Base-by-base conservation (phyloP, 2,113 vertebrate species). In the Megaceryle maxima region DNA sequence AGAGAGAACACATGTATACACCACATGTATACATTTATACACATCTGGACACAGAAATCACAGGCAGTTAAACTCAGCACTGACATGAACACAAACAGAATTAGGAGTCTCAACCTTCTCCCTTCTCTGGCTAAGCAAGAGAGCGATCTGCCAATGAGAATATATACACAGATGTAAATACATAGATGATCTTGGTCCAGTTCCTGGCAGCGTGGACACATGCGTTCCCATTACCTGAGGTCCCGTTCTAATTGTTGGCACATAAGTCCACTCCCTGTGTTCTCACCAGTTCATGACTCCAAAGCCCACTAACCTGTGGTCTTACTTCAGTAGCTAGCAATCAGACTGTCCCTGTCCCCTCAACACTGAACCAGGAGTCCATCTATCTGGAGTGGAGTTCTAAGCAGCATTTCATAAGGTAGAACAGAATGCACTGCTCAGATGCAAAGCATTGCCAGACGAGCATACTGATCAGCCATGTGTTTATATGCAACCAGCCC, bases 141-240 rank as follows among this genome's bases (percentile, higher is more conserved):
- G 13, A 51, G 12, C 51, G 13, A 35, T 44, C 31, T 21, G 6
- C 26, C 16, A 29, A 33, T 29, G n/a, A 46, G 16, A 56, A 69
- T 17, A 53, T 18, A 20, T n/a, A 46, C 4, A 39, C 7, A 56
- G 16, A 60, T 25, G 16, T 19, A 55, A 39, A 9, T 46, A 63
- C 37, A 72, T 35, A 25, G 26, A 46, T 50, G 26, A 17, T 11
- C 13, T 75, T 59, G 11, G 26, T 60, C 43, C 44, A 33, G 3
- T 35, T 80, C 12, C 57, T 51, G 51, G 12, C 39, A 78, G 26
- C 31, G 19, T 1, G 3, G 26, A 31, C 20, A 77, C 12, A 9
- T 0, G 4, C 8, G 4, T 13, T 3, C 11, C 24, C 28, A 0
- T 43, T 15, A 35, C 33, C 46, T 22, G 4, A 50, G 31, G n/a